Percentiles rank a stretch among this genome's conserved stretches.
Conservation (phyloP, 2,797 vertebrate species). For the Eulemur mongoz region DNA sequence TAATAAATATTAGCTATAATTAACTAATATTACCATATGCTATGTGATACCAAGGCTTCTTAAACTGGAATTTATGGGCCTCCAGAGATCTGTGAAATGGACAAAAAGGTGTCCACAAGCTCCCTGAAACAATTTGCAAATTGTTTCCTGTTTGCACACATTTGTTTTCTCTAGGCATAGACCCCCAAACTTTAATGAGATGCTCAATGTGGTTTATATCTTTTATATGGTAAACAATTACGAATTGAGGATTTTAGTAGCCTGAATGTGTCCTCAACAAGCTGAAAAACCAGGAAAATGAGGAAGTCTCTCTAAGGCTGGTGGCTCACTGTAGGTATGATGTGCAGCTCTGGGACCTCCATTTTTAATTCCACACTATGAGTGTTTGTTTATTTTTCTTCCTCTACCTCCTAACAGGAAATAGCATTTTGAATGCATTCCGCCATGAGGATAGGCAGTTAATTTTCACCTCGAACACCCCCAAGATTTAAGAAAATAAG, state of each 20-base stretch:
- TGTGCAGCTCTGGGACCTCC: neutral
- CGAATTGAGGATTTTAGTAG: neutral
- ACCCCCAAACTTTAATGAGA: neutral
- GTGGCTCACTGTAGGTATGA: neutral
- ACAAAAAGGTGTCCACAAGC: neutral
- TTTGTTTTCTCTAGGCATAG: neutral
- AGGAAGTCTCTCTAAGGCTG: neutral
- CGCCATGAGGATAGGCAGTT: neutral
- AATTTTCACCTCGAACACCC: conserved; percentile 57
- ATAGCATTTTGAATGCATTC: conserved; percentile 48
- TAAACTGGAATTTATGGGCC: neutral
- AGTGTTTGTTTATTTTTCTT: conserved; percentile 50
- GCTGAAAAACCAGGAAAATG: neutral
- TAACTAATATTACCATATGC: neutral
- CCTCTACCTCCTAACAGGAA: neutral
- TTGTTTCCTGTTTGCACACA: neutral
- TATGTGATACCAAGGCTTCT: neutral
- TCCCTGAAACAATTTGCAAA: neutral
- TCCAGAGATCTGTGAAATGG: neutral
- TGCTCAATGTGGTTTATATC: neutral
- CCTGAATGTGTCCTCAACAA: neutral
- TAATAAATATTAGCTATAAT: neutral
- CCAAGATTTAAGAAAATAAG: conserved; percentile 52
- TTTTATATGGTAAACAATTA: neutral
- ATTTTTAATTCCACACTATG: conserved; percentile 16